phyloP scores from a whole-genome alignment of 2,113 vertebrate species.

The Felis catus region F.catus_Fca126_mat1.0 CM031412.1:23979501-23980000 shows the following conservation, averaged over 20 bases:
- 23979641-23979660: neutral
- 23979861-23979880: neutral
- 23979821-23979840: neutral
- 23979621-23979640: neutral
- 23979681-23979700: neutral
- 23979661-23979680: neutral
- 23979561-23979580: neutral
- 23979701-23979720: neutral
- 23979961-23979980: neutral
- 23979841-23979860: neutral
- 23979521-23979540: neutral
- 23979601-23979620: neutral
- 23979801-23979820: neutral
- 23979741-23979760: neutral
- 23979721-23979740: neutral
- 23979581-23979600: neutral
- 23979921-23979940: neutral
- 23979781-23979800: neutral
- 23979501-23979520: neutral
- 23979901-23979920: neutral
- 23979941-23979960: neutral
- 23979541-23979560: neutral
- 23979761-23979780: neutral
- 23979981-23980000: neutral
- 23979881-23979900: conserved; percentile 40